Evolutionary conservation across 2,888 invertebrate genomes (phyloP), one percentile per base, ranked within the genome.

Genomic region (Mamestra brassicae): DNA sequence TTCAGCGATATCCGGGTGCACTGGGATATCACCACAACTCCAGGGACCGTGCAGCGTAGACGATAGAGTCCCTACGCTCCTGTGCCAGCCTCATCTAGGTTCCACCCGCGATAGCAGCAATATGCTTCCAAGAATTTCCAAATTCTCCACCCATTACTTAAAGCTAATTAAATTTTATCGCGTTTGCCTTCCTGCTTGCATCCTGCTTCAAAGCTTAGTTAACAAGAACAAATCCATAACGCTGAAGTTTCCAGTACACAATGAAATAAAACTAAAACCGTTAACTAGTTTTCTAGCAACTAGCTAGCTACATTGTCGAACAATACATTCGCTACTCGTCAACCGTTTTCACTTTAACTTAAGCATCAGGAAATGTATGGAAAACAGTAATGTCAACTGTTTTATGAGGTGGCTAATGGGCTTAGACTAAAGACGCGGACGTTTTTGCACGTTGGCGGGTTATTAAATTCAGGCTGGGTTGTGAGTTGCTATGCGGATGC

Each of bases 301-400:
- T 55, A 55, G 50, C 52, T 71, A 74, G 50, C 52, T 71, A 74
- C 61, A 73, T 60, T 67, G 69, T 73, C 13, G 17, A 66, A 67
- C 45, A 82, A 77, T 72, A 61, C 62, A 45, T 38, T 26, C 36
- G 71, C 69, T 63, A 36, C 52, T 61, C 52, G 70, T 26, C 61
- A 45, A 68, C 55, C 60, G 63, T 75, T 84, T 81, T 70, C 73
- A 77, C 74, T 86, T 76, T 57, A 66, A 73, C 54, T 73, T 50
- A 61, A 63, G 47, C 58, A 61, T 71, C 60, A 75, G 74, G 73
- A 80, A 86, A 74, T 66, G 71, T 84, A 80, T 80, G 38, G 64
- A 67, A 52, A 76, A 58, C 47, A 60, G 72, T 45, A 71, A 73
- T 86, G 80, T 83, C 80, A 69, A 75, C 55, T 61, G 67, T 71